Evolutionary conservation across 2,113 vertebrate species (phyloP).

Genomic region (Athene noctua): DNA sequence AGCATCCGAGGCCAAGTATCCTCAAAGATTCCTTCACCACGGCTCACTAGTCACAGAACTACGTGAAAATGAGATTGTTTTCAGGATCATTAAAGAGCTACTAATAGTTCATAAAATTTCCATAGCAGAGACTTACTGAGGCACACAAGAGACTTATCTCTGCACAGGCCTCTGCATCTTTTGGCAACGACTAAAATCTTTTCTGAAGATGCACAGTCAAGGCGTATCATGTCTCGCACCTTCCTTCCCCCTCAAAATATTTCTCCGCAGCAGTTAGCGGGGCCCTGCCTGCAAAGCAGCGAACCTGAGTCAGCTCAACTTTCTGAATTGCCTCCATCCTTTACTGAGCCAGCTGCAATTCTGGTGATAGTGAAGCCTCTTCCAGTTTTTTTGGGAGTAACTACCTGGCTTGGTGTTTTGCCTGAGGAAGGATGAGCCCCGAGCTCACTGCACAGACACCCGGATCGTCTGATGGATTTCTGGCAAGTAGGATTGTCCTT

Average conservation of each 20-base stretch:
- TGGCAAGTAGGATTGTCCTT: neutral
- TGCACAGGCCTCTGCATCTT: accelerated
- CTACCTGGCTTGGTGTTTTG: accelerated
- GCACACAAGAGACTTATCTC: neutral
- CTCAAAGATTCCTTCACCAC: neutral
- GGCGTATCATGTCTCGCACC: neutral
- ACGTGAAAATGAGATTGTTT: conserved; percentile 1
- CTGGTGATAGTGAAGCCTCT: neutral
- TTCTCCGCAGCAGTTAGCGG: neutral
- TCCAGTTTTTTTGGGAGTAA: neutral
- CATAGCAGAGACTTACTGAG: neutral
- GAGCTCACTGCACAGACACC: accelerated
- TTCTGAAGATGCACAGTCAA: accelerated
- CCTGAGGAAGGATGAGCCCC: neutral
- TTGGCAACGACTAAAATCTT: neutral
- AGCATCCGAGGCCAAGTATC: neutral
- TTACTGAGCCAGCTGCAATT: neutral
- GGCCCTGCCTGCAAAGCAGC: neutral
- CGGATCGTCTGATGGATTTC: accelerated
- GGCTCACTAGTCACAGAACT: neutral
- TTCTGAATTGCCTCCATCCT: neutral
- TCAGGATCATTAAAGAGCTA: neutral
- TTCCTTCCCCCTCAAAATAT: neutral
- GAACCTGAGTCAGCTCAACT: neutral
- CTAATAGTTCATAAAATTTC: neutral